These are phyloP conservation scores for Otis tarda DNA, from an alignment of 2,113 vertebrate species.

Conservation along the genomic window DNA sequence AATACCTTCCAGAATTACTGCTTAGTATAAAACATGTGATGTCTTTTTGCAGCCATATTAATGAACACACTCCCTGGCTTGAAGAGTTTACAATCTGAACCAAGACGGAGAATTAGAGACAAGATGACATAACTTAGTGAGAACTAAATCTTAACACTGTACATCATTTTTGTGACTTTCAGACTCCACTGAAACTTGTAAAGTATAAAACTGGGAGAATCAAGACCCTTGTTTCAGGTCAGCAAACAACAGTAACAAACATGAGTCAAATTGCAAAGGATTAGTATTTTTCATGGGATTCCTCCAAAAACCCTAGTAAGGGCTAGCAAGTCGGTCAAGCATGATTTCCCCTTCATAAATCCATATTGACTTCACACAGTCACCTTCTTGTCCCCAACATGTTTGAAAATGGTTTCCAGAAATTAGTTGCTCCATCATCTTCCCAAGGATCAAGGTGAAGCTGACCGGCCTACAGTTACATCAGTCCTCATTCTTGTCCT, in stretches of 20 bases:
- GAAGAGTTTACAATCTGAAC: not conserved
- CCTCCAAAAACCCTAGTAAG: not conserved
- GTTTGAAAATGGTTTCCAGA: not conserved
- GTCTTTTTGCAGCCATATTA: not conserved
- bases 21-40: not conserved
- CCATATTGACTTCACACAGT: not conserved
- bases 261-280: not conserved
- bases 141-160: not conserved
- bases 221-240: not conserved
- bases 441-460: not conserved
- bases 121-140: not conserved
- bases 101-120: not conserved
- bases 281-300: not conserved
- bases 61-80: not conserved
- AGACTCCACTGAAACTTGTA: not conserved
- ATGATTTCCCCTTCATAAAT: not conserved
- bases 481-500: not conserved
- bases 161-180: not conserved
- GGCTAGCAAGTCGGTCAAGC: not conserved
- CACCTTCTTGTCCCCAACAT: not conserved
- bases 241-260: not conserved
- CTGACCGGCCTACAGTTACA: not conserved
- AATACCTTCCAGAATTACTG: not conserved
- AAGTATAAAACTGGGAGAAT: not conserved
- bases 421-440: not conserved